These are phyloP conservation scores for Diceros bicornis DNA, from an alignment of 2,797 vertebrate species.

Conservation along the genomic window DNA sequence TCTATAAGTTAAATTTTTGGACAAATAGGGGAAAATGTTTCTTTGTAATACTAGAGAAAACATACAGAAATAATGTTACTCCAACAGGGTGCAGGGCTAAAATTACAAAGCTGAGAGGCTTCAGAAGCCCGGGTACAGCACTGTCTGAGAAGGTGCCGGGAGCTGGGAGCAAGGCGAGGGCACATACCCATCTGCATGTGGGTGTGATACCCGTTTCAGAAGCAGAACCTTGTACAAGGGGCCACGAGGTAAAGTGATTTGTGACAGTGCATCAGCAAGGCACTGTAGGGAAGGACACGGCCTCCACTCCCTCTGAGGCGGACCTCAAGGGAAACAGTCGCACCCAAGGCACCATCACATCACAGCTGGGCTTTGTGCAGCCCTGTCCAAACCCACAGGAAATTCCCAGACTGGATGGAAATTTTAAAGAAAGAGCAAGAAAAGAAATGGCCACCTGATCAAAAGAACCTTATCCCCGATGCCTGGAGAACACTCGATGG, in stretches of 20 bases:
- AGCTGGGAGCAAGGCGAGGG: accelerated
- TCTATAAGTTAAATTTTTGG: background rate
- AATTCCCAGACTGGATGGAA: background rate
- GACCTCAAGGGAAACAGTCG: background rate
- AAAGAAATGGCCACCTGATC: background rate
- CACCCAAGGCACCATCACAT: too few relatives aligned
- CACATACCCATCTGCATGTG: accelerated
- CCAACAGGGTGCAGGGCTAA: accelerated
- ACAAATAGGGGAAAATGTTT: background rate
- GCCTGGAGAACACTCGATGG: background rate
- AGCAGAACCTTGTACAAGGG: accelerated
- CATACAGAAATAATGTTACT: background rate
- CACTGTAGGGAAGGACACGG: background rate
- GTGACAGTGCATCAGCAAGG: accelerated
- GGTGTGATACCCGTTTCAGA: accelerated
- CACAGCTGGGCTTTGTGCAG: background rate
- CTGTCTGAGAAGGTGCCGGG: accelerated
- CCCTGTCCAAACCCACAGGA: too few relatives aligned
- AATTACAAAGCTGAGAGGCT: background rate
- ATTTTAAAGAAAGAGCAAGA: background rate
- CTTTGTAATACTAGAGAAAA: background rate
- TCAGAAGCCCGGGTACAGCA: background rate
- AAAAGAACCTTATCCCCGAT: background rate
- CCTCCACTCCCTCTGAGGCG: background rate
- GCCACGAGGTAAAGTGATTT: accelerated